Base-by-base conservation (phyloP, 2,113 vertebrate genomes). In the Varanus komodoensis region DNA sequence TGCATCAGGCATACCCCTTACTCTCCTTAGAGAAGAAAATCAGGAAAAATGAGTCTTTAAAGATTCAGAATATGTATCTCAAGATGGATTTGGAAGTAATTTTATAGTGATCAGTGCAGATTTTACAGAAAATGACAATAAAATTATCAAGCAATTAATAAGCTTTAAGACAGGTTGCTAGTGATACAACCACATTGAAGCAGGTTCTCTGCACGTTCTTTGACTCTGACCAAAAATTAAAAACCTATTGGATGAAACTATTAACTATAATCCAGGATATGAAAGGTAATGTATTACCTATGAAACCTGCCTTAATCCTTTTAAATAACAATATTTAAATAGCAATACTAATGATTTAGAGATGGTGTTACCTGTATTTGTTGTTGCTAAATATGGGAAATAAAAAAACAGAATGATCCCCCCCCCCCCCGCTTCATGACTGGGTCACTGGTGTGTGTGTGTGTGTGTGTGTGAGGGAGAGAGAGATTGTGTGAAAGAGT, bases 261-360 rank as follows among this genome's bases (percentile, higher is more conserved):
- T 79, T 79, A 79, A 79, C 8, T 50, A n/a, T 79, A 79, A 79
- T 50, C 77, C 77, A 79, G 77, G 81, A 83, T 83, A 44, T 83
- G 82, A 11, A 21, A 44, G 82, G 57, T 67, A 44, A 67, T 34
- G 67, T 34, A 67, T 67, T 83, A 83, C 82, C 21, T 83, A 52
- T 25, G 0, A 9, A 38, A 38, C 54, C 21, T 82, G 19, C 21
- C 34, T 17, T 38, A 67, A 38, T 83, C 34, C 61, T 83, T 67
- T 44, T 38, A 14, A 17, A 83, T 17, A 44, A 44, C 38, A 44
- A 67, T 29, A 4, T 67, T 48, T 67, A 67, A 67, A 83, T 38
- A 25, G n/a, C 57, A 38, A 67, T 83, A 83, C 44, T 83, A 67
- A 83, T 25, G 6, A 78, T 21, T 48, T 44, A 19, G 81, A 61